phyloP scores from a whole-genome alignment of 2,797 vertebrate genomes.

The Schizopygopsis pylzovi region DNA sequence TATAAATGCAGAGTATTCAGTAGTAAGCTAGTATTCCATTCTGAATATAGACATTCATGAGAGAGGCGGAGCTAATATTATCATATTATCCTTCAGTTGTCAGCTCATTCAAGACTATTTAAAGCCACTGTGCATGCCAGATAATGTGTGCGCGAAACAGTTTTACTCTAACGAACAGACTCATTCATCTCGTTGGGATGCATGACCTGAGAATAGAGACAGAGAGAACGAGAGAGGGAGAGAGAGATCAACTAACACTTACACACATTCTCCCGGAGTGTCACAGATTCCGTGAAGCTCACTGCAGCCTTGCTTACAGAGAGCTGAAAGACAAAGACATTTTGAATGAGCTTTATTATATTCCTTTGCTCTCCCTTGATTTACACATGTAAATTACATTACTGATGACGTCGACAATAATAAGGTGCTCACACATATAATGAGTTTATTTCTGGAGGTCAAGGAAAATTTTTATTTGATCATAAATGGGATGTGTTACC shows the following conservation, averaged over 20 bases:
- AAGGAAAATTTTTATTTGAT: neutral
- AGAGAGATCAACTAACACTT: constrained; percentile 70
- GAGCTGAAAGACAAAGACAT: constrained; percentile 74
- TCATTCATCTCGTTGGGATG: constrained; percentile 35
- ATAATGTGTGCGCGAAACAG: constrained; percentile 53
- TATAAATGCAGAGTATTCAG: neutral
- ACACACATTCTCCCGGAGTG: constrained; percentile 90
- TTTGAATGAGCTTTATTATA: neutral
- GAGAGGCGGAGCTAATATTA: constrained; percentile 3
- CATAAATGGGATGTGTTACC: neutral
- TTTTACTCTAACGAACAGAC: constrained; percentile 29
- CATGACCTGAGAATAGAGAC: constrained; percentile 13
- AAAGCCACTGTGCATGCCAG: constrained; percentile 59
- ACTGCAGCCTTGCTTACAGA: constrained; percentile 94
- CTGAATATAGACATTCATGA: constrained; percentile 14
- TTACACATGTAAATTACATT: neutral
- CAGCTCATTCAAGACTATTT: constrained; percentile 81
- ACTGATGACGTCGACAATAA: neutral
- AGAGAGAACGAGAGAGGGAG: neutral
- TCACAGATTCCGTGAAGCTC: constrained; percentile 84
- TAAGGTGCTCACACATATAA: neutral
- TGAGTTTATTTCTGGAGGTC: neutral
- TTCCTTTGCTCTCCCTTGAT: neutral
- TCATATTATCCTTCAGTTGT: constrained; percentile 75
- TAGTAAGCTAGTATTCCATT: constrained; percentile 4